Base-by-base conservation (phyloP, 2,888 invertebrate species). In the Labia minor region DNA sequence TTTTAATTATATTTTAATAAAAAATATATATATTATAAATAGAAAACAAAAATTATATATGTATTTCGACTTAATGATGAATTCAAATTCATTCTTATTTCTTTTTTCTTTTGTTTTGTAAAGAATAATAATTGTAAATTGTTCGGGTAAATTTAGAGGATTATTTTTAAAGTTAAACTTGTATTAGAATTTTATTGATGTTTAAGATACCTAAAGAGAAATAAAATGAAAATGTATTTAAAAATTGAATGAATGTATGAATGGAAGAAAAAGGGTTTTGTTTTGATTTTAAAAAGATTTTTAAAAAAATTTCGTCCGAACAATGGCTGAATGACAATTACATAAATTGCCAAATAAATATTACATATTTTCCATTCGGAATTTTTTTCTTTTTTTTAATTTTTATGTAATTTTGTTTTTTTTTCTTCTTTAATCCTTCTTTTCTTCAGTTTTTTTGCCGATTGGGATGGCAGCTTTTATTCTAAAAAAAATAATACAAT, bases 381-480 rank as follows among this genome's bases (percentile, higher is more conserved):
- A 26, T 61, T 65, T 69, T 63, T 26, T 49, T 21, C 20, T 64
- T 49, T 65, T 26, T 64, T 49, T n/a, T n/a, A n/a, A n/a, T n/a
- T n/a, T n/a, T n/a, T n/a, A n/a, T n/a, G n/a, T n/a, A n/a, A n/a
- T n/a, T n/a, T n/a, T n/a, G n/a, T n/a, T n/a, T n/a, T n/a, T n/a
- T 49, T 37, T n/a, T 66, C 19, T 20, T 26, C 20, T 16, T 67
- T 90, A 89, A 81, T 90, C 90, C 82, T 92, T 92, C 77, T 88
- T 87, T 75, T 88, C 86, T 77, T 92, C 90, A 72, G 85, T 77
- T 33, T 91, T 92, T 82, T 91, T 88, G 78, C 92, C 92, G 78
- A 92, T 86, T 71, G 93, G 93, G 79, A 93, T 86, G 73, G 91
- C 91, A 74, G 89, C 90, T 79, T 89, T 89, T 75, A 93, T 88